Percentiles rank a stretch among this genome's conserved stretches.
Conservation (phyloP, 2,797 vertebrate genomes). For the Meda fulgida region DNA sequence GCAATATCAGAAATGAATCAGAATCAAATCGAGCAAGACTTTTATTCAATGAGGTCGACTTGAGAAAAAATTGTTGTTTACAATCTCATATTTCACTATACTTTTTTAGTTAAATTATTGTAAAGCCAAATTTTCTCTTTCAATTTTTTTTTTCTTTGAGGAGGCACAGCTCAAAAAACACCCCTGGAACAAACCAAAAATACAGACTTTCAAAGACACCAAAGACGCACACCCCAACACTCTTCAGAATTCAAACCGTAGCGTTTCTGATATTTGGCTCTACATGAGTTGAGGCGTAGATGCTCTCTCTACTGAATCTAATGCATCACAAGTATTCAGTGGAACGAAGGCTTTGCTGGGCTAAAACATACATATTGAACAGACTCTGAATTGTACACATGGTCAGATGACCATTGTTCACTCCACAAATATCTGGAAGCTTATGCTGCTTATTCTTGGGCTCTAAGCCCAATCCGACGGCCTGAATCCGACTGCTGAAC, state of each 20-base stretch:
- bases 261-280: slow-evolving; percentile 26
- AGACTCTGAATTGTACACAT: slow-evolving; percentile 33
- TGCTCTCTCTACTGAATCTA: slow-evolving; percentile 36
- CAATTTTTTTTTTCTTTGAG: neutral
- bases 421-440: slow-evolving; percentile 37
- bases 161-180: neutral
- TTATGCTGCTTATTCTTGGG: slow-evolving; percentile 51
- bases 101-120: neutral
- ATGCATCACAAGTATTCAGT: slow-evolving; percentile 43
- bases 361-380: slow-evolving; percentile 50
- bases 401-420: slow-evolving; percentile 43
- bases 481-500: slow-evolving; percentile 43
- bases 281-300: slow-evolving; percentile 25
- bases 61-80: neutral
- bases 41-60: neutral
- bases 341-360: slow-evolving; percentile 31
- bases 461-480: slow-evolving; percentile 30
- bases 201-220: neutral
- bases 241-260: slow-evolving; percentile 14
- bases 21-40: neutral
- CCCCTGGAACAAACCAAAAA: neutral
- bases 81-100: neutral
- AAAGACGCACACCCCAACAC: neutral
- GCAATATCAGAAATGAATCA: neutral
- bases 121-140: neutral